A percentile compares a stretch with the other conserved stretches of the same genome.
phyloP scores from a whole-genome alignment of 2,888 invertebrate species.

The Ormyrus rosae region DNA sequence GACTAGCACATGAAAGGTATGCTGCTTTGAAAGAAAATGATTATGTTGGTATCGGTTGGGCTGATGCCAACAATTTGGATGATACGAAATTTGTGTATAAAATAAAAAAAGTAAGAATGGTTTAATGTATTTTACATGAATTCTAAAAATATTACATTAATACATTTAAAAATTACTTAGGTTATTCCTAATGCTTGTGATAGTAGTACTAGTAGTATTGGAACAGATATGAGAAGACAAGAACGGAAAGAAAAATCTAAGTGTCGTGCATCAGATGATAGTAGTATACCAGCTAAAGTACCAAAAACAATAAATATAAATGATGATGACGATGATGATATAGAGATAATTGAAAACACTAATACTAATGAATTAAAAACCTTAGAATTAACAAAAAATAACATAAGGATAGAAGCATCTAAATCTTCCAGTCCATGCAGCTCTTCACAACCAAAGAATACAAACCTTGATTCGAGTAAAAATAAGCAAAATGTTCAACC shows the following conservation, averaged over 20 bases:
- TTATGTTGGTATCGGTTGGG: slow-evolving; percentile 78
- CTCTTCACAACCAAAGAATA: background rate
- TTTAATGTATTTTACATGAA: background rate
- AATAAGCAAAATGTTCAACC: background rate
- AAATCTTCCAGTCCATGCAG: too few species aligned
- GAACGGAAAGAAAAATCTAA: slow-evolving; percentile 36
- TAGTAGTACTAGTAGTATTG: slow-evolving; percentile 2
- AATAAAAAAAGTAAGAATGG: slow-evolving; percentile 48
- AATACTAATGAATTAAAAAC: background rate
- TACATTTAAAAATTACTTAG: background rate
- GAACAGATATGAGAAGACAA: slow-evolving; percentile 6
- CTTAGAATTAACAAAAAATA: too few species aligned
- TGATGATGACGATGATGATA: slow-evolving; percentile 35
- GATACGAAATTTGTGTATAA: slow-evolving; percentile 46
- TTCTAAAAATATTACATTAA: background rate
- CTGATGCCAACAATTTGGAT: slow-evolving; percentile 15
- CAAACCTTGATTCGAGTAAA: background rate
- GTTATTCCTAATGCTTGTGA: slow-evolving; percentile 16
- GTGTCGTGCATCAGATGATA: slow-evolving; percentile 10
- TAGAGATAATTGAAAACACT: slow-evolving; percentile 38
- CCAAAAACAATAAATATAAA: slow-evolving; percentile 8
- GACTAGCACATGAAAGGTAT: slow-evolving; percentile 73
- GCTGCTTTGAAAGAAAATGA: slow-evolving; percentile 75
- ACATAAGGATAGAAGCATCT: too few species aligned
- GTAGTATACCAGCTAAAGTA: slow-evolving; percentile 32